A percentile compares a stretch with the other conserved stretches of the same genome.
Evolutionary conservation across 2,888 invertebrate species (phyloP).

Genomic region (Caprella mutica): DNA sequence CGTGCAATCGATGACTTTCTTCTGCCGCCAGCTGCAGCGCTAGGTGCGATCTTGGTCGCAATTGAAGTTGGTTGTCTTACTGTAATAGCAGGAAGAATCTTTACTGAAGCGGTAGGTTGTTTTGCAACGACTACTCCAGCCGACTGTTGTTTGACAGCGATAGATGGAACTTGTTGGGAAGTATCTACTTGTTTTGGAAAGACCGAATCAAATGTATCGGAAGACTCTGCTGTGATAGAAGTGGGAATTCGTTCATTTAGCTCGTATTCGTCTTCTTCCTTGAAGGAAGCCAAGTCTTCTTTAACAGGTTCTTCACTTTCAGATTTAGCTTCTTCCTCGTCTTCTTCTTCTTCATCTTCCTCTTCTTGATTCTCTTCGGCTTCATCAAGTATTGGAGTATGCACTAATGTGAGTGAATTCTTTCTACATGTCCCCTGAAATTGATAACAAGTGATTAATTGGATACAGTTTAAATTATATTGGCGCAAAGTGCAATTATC

Average conservation of each 20-base stretch:
- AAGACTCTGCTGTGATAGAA: not conserved
- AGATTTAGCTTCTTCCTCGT: conserved; percentile 7
- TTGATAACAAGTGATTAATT: too few relatives aligned
- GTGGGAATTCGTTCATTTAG: too few relatives aligned
- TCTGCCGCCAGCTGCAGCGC: not conserved
- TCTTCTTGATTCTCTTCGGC: conserved; percentile 32
- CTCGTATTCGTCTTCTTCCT: too few relatives aligned
- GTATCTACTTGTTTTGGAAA: not conserved
- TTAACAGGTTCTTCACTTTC: not conserved
- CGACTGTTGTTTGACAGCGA: not conserved
- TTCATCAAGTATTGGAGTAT: conserved; percentile 32
- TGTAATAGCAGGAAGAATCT: too few relatives aligned
- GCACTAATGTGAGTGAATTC: conserved; percentile 30
- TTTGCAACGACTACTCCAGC: not conserved
- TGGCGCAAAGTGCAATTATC: not conserved
- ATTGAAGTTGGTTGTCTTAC: too few relatives aligned
- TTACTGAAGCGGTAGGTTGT: not conserved
- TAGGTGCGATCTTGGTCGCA: not conserved
- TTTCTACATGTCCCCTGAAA: conserved; percentile 27
- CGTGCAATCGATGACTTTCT: conserved; percentile 2
- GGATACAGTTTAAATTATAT: not conserved
- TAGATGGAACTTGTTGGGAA: not conserved
- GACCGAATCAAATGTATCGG: too few relatives aligned
- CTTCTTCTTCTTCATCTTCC: conserved; percentile 16
- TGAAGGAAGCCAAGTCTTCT: not conserved